Evolutionary conservation across 2,113 vertebrate species (phyloP).

Genomic region (Bambusicola thoracicus): DNA sequence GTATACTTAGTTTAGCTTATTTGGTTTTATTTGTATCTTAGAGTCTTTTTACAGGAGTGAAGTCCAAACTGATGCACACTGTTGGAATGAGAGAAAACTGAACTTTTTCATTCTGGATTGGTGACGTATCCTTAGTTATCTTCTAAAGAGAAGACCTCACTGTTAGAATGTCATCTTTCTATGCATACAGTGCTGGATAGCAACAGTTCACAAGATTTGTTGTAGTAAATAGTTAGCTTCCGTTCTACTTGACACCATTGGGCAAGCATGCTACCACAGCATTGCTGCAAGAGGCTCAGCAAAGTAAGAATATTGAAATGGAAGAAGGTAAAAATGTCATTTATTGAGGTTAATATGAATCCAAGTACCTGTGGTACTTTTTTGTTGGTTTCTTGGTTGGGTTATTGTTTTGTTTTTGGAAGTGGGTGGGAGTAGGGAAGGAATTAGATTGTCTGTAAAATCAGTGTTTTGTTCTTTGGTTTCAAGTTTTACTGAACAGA

Average conservation of each 20-base stretch:
- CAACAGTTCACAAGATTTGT: not conserved
- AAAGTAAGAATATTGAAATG: not conserved
- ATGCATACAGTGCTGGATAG: not conserved
- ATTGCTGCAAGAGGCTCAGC: not conserved
- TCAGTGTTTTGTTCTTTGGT: not conserved
- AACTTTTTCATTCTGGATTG: not conserved
- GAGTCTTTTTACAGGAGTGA: not conserved
- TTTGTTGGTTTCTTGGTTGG: not conserved
- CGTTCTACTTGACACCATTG: not conserved
- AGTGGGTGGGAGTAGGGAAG: not conserved
- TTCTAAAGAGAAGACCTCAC: not conserved
- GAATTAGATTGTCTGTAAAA: not conserved
- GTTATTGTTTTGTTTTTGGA: too few relatives aligned
- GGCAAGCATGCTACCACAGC: accelerated
- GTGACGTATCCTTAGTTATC: accelerated
- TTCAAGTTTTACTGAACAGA: not conserved
- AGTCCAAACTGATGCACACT: not conserved
- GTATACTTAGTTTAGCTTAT: not conserved
- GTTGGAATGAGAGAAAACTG: not conserved
- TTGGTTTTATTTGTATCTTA: not conserved
- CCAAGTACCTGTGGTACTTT: not conserved
- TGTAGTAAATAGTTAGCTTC: not conserved
- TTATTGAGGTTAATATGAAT: not conserved
- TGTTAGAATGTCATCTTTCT: not conserved
- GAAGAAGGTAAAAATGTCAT: not conserved